Evolutionary conservation across 1,140 invertebrate genomes (phyloP).

Genomic region (Drosophila parvula): DNA sequence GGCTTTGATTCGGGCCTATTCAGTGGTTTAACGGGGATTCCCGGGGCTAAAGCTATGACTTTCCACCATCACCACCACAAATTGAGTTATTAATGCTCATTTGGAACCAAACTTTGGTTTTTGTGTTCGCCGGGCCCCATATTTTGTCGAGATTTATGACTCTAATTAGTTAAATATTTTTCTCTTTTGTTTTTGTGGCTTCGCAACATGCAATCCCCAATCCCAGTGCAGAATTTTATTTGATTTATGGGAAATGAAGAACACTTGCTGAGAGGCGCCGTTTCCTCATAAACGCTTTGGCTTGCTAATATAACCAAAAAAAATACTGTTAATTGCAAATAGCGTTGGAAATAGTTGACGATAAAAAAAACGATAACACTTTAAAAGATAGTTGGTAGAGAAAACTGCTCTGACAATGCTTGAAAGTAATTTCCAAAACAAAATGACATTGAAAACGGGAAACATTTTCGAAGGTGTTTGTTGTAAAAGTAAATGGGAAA

Average conservation of each 20-base stretch:
- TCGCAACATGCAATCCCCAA: constrained; percentile 57
- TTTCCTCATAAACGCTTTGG: constrained; percentile 28
- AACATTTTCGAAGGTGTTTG: constrained; percentile 24
- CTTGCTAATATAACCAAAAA: constrained; percentile 25
- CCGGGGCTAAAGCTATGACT: neutral
- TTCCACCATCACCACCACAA: constrained; percentile 8
- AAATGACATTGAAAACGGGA: constrained; percentile 24
- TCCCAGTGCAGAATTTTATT: constrained; percentile 41
- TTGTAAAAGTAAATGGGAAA: constrained; percentile 31
- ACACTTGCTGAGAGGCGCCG: constrained; percentile 36
- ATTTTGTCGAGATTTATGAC: constrained; percentile 67
- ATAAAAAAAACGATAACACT: constrained; percentile 45
- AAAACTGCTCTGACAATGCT: constrained; percentile 1
- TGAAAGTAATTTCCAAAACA: constrained; percentile 7
- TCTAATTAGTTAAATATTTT: constrained; percentile 71
- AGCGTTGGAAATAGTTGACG: constrained; percentile 23
- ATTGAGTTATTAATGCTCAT: constrained; percentile 62
- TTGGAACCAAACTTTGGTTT: constrained; percentile 33
- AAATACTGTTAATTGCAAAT: constrained; percentile 44
- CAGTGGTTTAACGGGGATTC: constrained; percentile 14
- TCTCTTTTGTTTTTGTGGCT: constrained; percentile 54
- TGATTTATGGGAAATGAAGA: constrained; percentile 46
- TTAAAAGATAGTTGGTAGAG: constrained; percentile 10
- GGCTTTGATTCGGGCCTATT: constrained; percentile 59
- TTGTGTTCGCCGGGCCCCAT: constrained; percentile 33